A percentile compares a stretch with the other conserved stretches of the same genome.
These are phyloP conservation scores for Cephalopholis sonnerati DNA, from an alignment of 2,113 vertebrate genomes.

Conservation along the genomic window DNA sequence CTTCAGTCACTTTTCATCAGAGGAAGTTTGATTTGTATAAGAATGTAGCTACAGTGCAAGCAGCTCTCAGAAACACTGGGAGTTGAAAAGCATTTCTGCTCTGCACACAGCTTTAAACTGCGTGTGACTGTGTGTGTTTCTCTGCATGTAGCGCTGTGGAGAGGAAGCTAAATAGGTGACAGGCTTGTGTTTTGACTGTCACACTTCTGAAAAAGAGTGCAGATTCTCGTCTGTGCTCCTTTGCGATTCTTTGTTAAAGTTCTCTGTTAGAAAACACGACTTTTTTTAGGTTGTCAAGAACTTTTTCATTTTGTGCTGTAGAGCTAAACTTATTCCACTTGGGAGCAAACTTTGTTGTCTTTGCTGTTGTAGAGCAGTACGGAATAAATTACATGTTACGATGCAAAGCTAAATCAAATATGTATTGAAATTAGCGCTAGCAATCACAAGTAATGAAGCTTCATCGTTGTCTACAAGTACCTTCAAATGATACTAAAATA, in stretches of 20 bases:
- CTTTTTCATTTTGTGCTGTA: neutral
- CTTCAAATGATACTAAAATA: neutral
- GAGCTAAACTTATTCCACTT: conserved; percentile 28
- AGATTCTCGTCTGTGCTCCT: conserved; percentile 9
- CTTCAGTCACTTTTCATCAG: conserved; percentile 34
- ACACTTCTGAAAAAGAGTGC: conserved; percentile 32
- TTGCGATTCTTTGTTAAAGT: conserved; percentile 21
- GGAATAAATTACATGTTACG: conserved; percentile 20
- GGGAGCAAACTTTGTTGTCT: conserved; percentile 33
- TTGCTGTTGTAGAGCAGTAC: conserved; percentile 3
- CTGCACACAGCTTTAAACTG: conserved; percentile 32
- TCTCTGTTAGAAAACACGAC: neutral
- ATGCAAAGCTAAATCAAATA: conserved; percentile 51
- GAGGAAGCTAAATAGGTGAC: conserved; percentile 29
- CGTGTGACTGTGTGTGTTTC: neutral
- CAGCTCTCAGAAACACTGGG: conserved; percentile 25
- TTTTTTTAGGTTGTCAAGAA: conserved; percentile 22
- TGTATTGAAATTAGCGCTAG: conserved; percentile 38
- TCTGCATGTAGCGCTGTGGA: neutral
- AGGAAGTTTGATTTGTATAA: conserved; percentile 29
- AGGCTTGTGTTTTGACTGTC: conserved; percentile 41
- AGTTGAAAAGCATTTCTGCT: conserved; percentile 14
- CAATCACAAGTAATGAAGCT: neutral
- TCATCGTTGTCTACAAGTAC: neutral
- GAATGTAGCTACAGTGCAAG: conserved; percentile 12